Evolutionary conservation across 2,888 invertebrate genomes (phyloP).

Genomic region (Agriopis leucophaearia): DNA sequence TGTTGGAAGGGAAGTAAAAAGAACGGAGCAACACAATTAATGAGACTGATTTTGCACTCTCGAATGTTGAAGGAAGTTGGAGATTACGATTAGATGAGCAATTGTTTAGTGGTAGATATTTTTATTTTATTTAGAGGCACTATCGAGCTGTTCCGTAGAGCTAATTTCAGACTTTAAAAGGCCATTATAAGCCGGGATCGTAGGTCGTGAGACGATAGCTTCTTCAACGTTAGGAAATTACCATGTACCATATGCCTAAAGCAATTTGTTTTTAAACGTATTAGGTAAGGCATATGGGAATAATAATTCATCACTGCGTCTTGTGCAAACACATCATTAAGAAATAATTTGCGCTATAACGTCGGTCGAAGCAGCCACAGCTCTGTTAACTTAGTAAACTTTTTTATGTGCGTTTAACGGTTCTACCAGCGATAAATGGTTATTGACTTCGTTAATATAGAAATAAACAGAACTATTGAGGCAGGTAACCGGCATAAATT

Average conservation of each 20-base stretch:
- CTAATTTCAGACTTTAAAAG: background rate
- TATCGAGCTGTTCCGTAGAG: background rate
- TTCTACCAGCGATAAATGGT: constrained; percentile 27
- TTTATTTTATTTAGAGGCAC: too few species aligned
- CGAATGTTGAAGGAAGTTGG: constrained; percentile 24
- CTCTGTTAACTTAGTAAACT: constrained; percentile 15
- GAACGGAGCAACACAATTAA: constrained; percentile 15
- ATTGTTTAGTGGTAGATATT: constrained; percentile 3
- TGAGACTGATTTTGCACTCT: constrained; percentile 23
- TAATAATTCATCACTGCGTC: constrained; percentile 22
- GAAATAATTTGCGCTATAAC: constrained; percentile 15
- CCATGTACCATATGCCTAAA: constrained; percentile 8
- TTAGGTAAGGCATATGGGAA: constrained; percentile 5
- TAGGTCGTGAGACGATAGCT: background rate
- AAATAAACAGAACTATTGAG: constrained; percentile 36
- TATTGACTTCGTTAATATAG: constrained; percentile 35
- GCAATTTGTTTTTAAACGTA: constrained; percentile 17
- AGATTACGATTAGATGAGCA: constrained; percentile 6
- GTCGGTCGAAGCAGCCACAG: constrained; percentile 3
- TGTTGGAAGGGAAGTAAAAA: constrained; percentile 31
- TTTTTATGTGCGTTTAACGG: constrained; percentile 22
- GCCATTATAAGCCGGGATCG: background rate
- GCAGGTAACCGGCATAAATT: constrained; percentile 37
- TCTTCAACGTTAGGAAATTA: constrained; percentile 11
- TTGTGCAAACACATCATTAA: constrained; percentile 22